A percentile compares a stretch with the other conserved stretches of the same genome.
Conservation (phyloP, 2,797 vertebrate genomes). For the Loris lydekkerianus region DNA sequence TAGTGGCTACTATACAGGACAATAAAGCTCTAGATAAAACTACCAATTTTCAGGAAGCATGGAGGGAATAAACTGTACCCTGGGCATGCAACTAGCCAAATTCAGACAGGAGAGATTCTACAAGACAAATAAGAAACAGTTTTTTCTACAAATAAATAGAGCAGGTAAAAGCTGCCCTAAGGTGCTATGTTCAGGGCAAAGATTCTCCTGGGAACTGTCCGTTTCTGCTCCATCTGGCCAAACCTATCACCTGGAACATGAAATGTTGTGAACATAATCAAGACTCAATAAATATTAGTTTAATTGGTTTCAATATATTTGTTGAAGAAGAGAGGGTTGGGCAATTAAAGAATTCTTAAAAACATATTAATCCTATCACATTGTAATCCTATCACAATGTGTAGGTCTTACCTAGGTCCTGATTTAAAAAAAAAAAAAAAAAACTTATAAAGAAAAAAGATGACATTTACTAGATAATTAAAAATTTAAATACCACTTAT, state of each 20-base stretch:
- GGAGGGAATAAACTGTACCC: neutral
- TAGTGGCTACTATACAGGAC: neutral
- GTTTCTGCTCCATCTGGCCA: neutral
- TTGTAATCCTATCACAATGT: neutral
- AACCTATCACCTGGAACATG: neutral
- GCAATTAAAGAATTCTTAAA: neutral
- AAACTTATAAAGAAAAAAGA: neutral
- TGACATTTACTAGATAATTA: neutral
- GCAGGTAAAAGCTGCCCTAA: neutral
- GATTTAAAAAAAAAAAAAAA: neutral
- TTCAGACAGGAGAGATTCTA: neutral
- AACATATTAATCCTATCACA: neutral
- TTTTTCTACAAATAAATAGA: neutral
- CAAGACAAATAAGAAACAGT: neutral
- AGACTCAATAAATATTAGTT: conserved; percentile 64
- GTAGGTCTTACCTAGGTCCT: neutral
- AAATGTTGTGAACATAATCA: neutral
- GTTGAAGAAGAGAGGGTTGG: neutral
- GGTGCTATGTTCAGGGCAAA: neutral
- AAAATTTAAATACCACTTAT: neutral
- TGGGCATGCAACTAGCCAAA: neutral
- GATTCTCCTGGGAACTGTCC: neutral
- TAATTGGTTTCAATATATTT: conserved; percentile 42
- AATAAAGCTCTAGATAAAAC: neutral
- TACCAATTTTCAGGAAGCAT: neutral